Percentiles rank a stretch among this genome's conserved stretches.
Conservation (phyloP, 2,888 invertebrate genomes). For the Chrysolina americana region DNA sequence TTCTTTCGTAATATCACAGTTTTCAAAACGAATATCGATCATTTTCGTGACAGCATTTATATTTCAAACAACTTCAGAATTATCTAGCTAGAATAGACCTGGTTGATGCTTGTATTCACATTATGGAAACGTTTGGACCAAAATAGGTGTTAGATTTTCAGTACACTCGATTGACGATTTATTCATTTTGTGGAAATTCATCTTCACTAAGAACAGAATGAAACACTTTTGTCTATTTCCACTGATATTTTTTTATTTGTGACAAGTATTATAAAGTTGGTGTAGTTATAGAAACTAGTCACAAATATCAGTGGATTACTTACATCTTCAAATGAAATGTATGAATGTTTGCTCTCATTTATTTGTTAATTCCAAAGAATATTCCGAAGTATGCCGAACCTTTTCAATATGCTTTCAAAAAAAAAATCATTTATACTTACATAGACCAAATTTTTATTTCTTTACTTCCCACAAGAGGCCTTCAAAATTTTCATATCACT, state of each 20-base stretch:
- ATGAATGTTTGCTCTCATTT: neutral
- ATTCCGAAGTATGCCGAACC: neutral
- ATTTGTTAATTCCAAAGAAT: neutral
- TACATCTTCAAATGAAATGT: slow-evolving; percentile 3
- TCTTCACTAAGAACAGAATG: too few species aligned
- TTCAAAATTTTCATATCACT: slow-evolving; percentile 3
- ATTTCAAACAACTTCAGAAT: neutral
- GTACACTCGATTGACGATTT: too few species aligned
- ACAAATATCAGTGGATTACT: too few species aligned
- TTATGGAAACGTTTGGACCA: slow-evolving; percentile 24
- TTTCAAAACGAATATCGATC: too few species aligned
- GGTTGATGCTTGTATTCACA: neutral
- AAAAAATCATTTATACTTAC: too few species aligned
- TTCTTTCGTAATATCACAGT: too few species aligned
- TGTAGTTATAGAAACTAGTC: too few species aligned
- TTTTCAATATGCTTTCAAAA: neutral
- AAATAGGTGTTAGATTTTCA: slow-evolving; percentile 11
- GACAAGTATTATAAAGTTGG: too few species aligned
- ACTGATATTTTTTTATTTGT: too few species aligned
- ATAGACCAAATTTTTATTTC: neutral
- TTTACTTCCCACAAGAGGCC: neutral
- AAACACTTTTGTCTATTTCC: too few species aligned
- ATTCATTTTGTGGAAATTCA: too few species aligned
- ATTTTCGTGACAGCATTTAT: neutral
- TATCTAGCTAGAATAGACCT: neutral